Conservation (phyloP, 2,888 invertebrate species). For the Scaptomyza polygonia region DNA sequence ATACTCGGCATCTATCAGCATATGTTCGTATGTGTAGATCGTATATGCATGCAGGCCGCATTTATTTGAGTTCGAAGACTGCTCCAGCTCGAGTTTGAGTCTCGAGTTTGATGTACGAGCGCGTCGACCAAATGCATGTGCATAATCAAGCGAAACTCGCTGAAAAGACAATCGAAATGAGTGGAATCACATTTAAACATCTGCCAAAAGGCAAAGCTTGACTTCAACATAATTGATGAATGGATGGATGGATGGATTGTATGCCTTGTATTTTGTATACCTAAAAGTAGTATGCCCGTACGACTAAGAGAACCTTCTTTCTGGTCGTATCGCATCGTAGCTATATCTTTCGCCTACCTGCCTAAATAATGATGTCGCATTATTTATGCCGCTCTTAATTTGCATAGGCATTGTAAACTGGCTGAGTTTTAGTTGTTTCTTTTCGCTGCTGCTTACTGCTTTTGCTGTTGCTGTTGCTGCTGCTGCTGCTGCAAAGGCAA, state of each 20-base stretch:
- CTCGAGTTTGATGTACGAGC: conserved; percentile 66
- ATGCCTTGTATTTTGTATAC: conserved; percentile 12
- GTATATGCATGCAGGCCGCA: conserved; percentile 47
- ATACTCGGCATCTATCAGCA: conserved; percentile 68
- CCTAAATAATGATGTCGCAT: conserved; percentile 82
- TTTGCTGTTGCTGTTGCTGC: conserved; percentile 1
- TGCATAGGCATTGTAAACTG: conserved; percentile 63
- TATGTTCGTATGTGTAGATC: conserved; percentile 21
- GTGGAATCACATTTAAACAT: conserved; percentile 60
- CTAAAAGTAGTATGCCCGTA: conserved; percentile 1
- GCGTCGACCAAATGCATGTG: conserved; percentile 69
- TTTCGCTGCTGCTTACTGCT: neutral
- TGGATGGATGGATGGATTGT: conserved; percentile 30
- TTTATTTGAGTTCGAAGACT: conserved; percentile 40
- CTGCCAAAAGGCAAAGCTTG: conserved; percentile 55
- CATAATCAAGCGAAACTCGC: conserved; percentile 65
- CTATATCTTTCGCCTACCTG: conserved; percentile 69
- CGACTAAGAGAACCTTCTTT: conserved; percentile 36
- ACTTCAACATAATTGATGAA: conserved; percentile 74
- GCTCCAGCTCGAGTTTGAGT: conserved; percentile 19
- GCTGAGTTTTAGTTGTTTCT: conserved; percentile 10
- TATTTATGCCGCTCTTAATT: conserved; percentile 82
- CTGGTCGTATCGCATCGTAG: conserved; percentile 27
- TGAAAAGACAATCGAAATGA: conserved; percentile 70
- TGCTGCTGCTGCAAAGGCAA: conserved; percentile 27